A percentile compares a stretch with the other conserved stretches of the same genome.
Evolutionary conservation across 2,888 invertebrate genomes (phyloP).

Genomic region (Melanostoma scalare): DNA sequence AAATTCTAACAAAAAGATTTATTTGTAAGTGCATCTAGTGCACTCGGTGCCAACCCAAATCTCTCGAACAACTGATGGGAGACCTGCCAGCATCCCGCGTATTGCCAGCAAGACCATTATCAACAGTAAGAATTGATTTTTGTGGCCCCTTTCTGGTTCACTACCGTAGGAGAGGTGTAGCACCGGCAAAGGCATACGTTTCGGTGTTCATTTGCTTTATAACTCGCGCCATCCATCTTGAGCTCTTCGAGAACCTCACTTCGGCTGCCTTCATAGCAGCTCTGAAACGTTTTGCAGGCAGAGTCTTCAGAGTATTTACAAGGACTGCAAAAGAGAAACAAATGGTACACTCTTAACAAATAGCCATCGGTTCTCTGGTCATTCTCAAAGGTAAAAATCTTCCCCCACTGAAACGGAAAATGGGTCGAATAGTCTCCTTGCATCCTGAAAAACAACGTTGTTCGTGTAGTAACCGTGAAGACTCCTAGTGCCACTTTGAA

Average conservation of each 20-base stretch:
- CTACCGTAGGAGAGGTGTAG: constrained; percentile 28
- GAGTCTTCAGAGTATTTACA: constrained; percentile 20
- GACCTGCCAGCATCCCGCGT: constrained; percentile 41
- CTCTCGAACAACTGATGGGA: constrained; percentile 49
- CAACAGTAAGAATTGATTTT: constrained; percentile 47
- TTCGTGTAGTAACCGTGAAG: constrained; percentile 16
- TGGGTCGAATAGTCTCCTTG: not conserved
- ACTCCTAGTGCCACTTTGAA: not conserved
- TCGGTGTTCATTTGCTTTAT: constrained; percentile 51
- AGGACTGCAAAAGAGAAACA: constrained; percentile 4
- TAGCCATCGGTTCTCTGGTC: not conserved
- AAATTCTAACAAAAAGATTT: constrained; percentile 17
- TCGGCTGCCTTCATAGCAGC: constrained; percentile 38
- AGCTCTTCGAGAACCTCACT: constrained; percentile 43
- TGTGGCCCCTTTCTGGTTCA: constrained; percentile 47
- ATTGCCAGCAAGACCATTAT: constrained; percentile 40
- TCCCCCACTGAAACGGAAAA: not conserved
- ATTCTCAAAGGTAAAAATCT: constrained; percentile 4
- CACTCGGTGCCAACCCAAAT: constrained; percentile 20
- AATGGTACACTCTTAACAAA: constrained; percentile 1
- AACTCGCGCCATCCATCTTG: constrained; percentile 56
- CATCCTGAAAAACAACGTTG: constrained; percentile 8
- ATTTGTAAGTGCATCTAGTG: constrained; percentile 37
- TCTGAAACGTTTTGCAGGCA: constrained; percentile 40
- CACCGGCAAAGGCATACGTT: constrained; percentile 40